A percentile compares a stretch with the other conserved stretches of the same genome.
phyloP scores from a whole-genome alignment of 2,797 vertebrate species.

The Halcyon leucocephala region DNA sequence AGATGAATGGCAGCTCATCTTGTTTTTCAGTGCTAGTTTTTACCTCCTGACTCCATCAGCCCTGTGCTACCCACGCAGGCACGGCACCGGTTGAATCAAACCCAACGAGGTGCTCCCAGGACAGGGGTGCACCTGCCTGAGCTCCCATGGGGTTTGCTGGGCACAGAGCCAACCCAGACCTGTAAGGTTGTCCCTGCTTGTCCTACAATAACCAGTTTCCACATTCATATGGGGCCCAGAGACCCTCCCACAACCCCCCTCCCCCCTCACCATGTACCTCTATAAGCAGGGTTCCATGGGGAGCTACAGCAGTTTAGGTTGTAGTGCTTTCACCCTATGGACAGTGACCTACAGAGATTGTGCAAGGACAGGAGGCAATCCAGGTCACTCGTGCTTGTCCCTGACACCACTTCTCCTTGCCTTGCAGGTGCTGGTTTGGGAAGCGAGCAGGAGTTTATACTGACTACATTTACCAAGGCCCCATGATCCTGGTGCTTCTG shows the following conservation, averaged over 20 bases:
- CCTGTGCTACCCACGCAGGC: no score
- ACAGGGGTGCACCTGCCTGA: background rate
- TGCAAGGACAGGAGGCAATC: background rate
- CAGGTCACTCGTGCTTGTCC: background rate
- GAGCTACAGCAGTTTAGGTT: background rate
- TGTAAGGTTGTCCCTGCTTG: background rate
- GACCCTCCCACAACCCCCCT: background rate
- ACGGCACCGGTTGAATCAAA: background rate
- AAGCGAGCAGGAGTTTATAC: constrained; percentile 91
- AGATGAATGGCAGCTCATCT: background rate
- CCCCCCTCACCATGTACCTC: rapidly evolving
- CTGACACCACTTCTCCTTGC: background rate
- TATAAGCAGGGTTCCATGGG: rapidly evolving
- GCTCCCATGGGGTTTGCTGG: rapidly evolving
- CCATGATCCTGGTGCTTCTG: constrained; percentile 94
- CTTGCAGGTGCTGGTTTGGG: constrained; percentile 93
- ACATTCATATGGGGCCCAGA: rapidly evolving
- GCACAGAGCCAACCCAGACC: background rate
- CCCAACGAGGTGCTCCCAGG: background rate
- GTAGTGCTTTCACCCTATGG: background rate
- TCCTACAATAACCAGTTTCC: background rate
- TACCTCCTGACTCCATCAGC: background rate
- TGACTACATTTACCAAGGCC: constrained; percentile 96
- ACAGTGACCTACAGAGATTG: background rate
- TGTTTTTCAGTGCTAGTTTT: background rate